Evolutionary conservation across 2,113 vertebrate species (phyloP), one percentile per base, ranked within the genome.

Genomic region (Cephalopterus ornatus): DNA sequence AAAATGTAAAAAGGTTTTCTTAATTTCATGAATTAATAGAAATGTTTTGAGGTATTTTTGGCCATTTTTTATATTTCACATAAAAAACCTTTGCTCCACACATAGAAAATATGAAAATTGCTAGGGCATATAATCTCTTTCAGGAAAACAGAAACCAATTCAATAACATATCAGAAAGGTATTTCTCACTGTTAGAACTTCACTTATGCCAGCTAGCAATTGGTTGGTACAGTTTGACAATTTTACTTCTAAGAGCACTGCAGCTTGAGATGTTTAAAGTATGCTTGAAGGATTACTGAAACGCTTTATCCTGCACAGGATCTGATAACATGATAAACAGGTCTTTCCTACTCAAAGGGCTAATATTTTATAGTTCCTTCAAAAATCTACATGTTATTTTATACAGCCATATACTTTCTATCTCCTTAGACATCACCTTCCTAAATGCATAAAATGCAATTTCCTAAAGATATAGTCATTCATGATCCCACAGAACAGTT

Each of bases 11-110:
- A 98, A 98, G 98, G 98, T 96, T 92, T 98, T 95, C 96, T 97
- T 98, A 97, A 97, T 99, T 99, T 98, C 98, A 99, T 98, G 99
- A 99, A 99, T 99, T 99, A 99, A 99, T 99, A 99, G 99, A 99
- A 99, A 99, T 98, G 98, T 98, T 99, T 97, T 98, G 90, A 97
- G 97, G 97, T 98, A 98, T 98, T 99, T 98, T 98, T 98, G 70
- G 98, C 98, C 98, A 98, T 85, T 98, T 98, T 99, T 97, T 91
- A 96, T 95, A 97, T 96, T 98, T 98, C 28, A 50, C 47, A 88
- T 96, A 79, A 93, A 98, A 98, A 93, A 92, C 84, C 95, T 97
- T 97, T 97, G 97, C 97, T 95, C 97, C 97, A 95, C 96, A 97
- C 98, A 98, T 97, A 98, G 98, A 98, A 99, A 98, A 98, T 90